Evolutionary conservation across 1,140 invertebrate species (phyloP).

Genomic region (Condylostylus longicornis): DNA sequence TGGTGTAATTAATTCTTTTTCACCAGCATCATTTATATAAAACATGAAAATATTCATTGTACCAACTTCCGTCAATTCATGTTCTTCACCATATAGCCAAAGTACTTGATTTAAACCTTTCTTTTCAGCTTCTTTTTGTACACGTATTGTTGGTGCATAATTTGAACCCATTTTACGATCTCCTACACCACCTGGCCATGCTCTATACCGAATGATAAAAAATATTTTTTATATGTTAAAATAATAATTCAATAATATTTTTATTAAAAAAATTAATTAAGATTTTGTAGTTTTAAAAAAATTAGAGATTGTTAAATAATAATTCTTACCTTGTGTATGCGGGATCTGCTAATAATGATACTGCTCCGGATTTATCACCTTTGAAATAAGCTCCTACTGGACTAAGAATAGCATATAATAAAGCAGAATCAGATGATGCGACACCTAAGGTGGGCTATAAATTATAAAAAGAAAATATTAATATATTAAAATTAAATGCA

Average conservation of each 20-base stretch:
- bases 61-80: conserved; percentile 92
- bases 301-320: background rate
- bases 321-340: conserved; percentile 17
- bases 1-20: conserved; percentile 86
- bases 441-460: conserved; percentile 81
- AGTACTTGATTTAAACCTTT: conserved; percentile 87
- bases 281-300: background rate
- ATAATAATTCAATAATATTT: background rate
- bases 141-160: conserved; percentile 72
- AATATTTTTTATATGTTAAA: background rate
- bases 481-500: conserved; percentile 6
- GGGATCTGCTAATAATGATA: conserved; percentile 45
- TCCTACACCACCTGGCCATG: conserved; percentile 93
- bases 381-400: conserved; percentile 89
- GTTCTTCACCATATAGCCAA: conserved; percentile 91
- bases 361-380: conserved; percentile 45
- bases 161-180: conserved; percentile 91
- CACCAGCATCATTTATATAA: conserved; percentile 77
- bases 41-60: conserved; percentile 98
- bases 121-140: conserved; percentile 62
- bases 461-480: conserved; percentile 1
- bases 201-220: conserved; percentile 34
- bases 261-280: background rate
- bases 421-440: conserved; percentile 60
- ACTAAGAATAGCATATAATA: conserved; percentile 81